A percentile compares a stretch with the other conserved stretches of the same genome.
phyloP scores from a whole-genome alignment of 2,797 vertebrate species.

The Sparus aurata region DNA sequence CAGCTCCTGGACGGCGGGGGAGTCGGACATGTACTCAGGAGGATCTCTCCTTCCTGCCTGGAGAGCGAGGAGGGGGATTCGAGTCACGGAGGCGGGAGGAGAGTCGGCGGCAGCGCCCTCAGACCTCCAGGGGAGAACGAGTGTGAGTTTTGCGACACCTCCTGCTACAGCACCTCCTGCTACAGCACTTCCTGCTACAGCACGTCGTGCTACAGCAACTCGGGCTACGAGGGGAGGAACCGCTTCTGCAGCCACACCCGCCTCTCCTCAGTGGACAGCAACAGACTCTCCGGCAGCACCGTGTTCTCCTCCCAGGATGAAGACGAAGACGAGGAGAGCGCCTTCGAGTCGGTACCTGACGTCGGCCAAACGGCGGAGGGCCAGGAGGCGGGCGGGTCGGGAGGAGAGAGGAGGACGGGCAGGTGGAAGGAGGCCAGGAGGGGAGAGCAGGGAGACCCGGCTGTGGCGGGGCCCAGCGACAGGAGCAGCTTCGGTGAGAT shows the following conservation, averaged over 20 bases:
- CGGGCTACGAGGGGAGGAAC: constrained; percentile 88
- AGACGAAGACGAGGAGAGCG: constrained; percentile 91
- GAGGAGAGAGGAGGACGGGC: constrained; percentile 81
- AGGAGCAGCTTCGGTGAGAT: constrained; percentile 90
- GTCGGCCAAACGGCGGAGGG: constrained; percentile 86
- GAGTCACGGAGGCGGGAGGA: constrained; percentile 78
- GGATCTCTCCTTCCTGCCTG: constrained; percentile 77
- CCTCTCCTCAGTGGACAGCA: constrained; percentile 96
- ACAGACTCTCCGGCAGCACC: constrained; percentile 95
- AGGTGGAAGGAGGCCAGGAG: constrained; percentile 81
- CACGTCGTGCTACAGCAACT: constrained; percentile 92
- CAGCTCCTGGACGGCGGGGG: constrained; percentile 86
- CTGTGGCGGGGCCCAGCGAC: constrained; percentile 88
- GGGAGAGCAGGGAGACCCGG: constrained; percentile 85
- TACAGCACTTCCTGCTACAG: constrained; percentile 97
- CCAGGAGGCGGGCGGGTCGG: constrained; percentile 81
- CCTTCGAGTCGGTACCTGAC: constrained; percentile 93
- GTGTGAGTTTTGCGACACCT: constrained; percentile 93
- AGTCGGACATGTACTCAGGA: constrained; percentile 80
- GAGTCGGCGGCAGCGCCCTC: constrained; percentile 77
- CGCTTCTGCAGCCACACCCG: constrained; percentile 94
- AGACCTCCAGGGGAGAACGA: constrained; percentile 88
- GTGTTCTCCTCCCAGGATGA: constrained; percentile 98
- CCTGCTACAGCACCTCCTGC: constrained; percentile 95
- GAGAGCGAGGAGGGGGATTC: constrained; percentile 91